A percentile compares a stretch with the other conserved stretches of the same genome.
These are phyloP conservation scores for Myotis findleyi DNA, from an alignment of 2,797 vertebrate species.

Conservation along the genomic window DNA sequence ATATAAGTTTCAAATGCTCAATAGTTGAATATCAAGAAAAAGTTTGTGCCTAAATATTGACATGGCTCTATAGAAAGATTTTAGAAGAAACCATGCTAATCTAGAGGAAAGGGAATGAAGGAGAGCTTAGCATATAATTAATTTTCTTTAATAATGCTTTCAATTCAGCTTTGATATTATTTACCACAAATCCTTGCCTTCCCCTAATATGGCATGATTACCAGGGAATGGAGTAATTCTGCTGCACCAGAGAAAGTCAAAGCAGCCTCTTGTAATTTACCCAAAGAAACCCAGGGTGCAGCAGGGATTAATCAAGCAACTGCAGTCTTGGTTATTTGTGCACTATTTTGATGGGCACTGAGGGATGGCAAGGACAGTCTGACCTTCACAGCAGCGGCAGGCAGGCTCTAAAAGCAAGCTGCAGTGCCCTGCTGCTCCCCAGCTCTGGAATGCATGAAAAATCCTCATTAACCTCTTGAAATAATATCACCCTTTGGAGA, in stretches of 20 bases:
- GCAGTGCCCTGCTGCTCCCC: not conserved
- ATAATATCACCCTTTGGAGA: slow-evolving; percentile 39
- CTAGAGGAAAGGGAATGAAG: not conserved
- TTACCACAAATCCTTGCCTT: not conserved
- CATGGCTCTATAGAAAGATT: not conserved
- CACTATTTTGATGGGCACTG: not conserved
- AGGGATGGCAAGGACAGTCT: slow-evolving; percentile 30
- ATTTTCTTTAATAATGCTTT: not conserved
- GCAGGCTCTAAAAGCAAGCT: not conserved
- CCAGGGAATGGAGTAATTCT: not conserved
- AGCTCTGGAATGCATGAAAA: not conserved
- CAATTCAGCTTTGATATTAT: not conserved
- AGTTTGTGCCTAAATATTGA: not conserved
- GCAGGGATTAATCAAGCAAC: not conserved
- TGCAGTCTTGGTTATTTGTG: not conserved
- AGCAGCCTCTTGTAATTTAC: not conserved
- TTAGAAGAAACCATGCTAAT: not conserved
- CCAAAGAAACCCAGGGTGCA: not conserved
- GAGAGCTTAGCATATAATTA: not conserved
- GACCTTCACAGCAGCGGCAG: not conserved
- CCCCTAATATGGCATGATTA: not conserved
- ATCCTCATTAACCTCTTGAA: slow-evolving; percentile 19
- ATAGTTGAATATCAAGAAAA: not conserved
- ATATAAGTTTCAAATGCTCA: not conserved
- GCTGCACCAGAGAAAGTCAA: not conserved